Conservation (phyloP, 2,888 invertebrate species). For the Augiades crinisus region DNA sequence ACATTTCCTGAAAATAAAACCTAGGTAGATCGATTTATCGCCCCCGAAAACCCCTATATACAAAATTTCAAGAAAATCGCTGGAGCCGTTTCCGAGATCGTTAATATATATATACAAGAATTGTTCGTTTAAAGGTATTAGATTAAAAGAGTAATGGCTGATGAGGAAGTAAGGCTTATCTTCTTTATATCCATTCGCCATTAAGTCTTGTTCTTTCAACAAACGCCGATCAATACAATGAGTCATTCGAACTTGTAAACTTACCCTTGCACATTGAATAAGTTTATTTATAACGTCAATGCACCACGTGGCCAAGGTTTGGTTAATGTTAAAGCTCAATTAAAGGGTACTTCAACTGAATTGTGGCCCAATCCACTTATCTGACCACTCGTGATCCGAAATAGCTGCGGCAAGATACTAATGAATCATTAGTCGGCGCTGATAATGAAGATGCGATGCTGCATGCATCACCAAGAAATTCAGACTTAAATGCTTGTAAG, state of each 20-base stretch:
- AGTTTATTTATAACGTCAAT: conserved; percentile 29
- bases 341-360: conserved; percentile 40
- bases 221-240: background rate
- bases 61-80: too few species aligned
- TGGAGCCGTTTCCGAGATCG: too few species aligned
- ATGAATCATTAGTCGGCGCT: conserved; percentile 47
- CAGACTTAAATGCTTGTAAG: too few species aligned
- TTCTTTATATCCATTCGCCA: too few species aligned
- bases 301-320: conserved; percentile 26
- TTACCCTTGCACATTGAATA: conserved; percentile 21
- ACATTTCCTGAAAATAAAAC: too few species aligned
- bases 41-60: too few species aligned
- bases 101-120: too few species aligned
- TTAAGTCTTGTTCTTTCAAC: too few species aligned
- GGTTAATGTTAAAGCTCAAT: conserved; percentile 54
- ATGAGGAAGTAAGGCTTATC: too few species aligned
- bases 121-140: too few species aligned
- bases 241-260: conserved; percentile 14
- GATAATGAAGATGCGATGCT: conserved; percentile 27
- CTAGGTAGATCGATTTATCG: too few species aligned
- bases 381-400: conserved; percentile 61
- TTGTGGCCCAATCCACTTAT: conserved; percentile 53
- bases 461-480: background rate
- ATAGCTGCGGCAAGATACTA: conserved; percentile 56
- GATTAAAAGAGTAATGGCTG: too few species aligned